Percentiles rank a stretch among this genome's conserved stretches.
phyloP scores from a whole-genome alignment of 1,140 invertebrate species.

The Brachionus rubens region DNA sequence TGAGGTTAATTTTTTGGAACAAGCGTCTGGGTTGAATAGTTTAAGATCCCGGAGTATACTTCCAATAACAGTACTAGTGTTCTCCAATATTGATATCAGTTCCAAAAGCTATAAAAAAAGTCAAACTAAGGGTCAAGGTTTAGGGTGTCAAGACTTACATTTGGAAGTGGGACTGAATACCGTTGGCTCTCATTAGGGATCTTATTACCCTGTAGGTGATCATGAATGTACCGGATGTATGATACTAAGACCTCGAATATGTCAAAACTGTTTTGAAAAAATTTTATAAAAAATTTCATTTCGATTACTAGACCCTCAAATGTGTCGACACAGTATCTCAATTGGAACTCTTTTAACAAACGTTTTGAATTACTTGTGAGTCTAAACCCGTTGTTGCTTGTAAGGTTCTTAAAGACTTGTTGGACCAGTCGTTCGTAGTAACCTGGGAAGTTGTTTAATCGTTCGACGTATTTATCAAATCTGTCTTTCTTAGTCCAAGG shows the following conservation, averaged over 20 bases:
- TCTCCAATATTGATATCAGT: constrained; percentile 15
- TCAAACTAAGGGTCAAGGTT: neutral
- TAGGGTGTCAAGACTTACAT: neutral
- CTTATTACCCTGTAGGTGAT: neutral
- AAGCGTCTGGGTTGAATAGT: neutral
- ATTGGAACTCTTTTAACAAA: constrained; percentile 39
- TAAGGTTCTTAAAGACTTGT: constrained; percentile 32
- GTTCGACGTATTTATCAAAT: neutral
- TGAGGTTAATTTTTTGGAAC: neutral
- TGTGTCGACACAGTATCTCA: constrained; percentile 26
- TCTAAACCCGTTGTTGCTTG: neutral
- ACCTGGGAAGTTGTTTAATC: neutral
- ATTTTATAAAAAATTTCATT: constrained; percentile 35
- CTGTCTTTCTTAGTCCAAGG: neutral
- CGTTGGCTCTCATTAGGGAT: neutral
- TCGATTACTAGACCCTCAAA: constrained; percentile 22
- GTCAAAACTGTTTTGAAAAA: neutral
- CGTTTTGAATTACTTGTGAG: constrained; percentile 31
- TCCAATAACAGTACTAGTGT: neutral
- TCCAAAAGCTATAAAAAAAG: constrained; percentile 13
- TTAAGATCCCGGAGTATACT: neutral
- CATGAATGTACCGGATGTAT: neutral
- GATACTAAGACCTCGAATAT: neutral
- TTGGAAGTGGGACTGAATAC: neutral
- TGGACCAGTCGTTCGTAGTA: constrained; percentile 8